Percentiles rank a stretch among this genome's conserved stretches.
These are phyloP conservation scores for Pelodytes ibericus DNA, from an alignment of 2,797 vertebrate genomes.

Conservation along the genomic window DNA sequence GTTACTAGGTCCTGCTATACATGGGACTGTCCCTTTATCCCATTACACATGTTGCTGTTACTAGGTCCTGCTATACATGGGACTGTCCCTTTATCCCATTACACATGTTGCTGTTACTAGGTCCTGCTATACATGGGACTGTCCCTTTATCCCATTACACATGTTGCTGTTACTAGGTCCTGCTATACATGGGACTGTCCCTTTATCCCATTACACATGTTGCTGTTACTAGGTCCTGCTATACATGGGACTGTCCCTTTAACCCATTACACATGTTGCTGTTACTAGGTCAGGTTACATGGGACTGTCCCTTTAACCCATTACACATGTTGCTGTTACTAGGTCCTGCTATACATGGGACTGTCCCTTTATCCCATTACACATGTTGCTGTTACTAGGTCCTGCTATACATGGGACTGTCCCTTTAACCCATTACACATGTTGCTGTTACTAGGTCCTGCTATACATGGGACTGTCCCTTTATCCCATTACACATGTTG, in stretches of 20 bases:
- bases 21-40: background rate
- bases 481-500: constrained; percentile 9
- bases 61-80: background rate
- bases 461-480: background rate
- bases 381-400: background rate
- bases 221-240: constrained; percentile 2
- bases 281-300: constrained; percentile 1
- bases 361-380: background rate
- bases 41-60: background rate
- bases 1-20: background rate
- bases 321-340: background rate
- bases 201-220: background rate
- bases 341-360: background rate
- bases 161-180: background rate
- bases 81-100: background rate
- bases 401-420: background rate
- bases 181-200: background rate
- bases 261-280: background rate
- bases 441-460: background rate
- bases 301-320: background rate
- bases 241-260: background rate
- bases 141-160: background rate
- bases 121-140: background rate
- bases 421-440: background rate
- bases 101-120: background rate